Evolutionary conservation across 2,113 vertebrate genomes (phyloP).

Genomic region (Alligator sinensis): DNA sequence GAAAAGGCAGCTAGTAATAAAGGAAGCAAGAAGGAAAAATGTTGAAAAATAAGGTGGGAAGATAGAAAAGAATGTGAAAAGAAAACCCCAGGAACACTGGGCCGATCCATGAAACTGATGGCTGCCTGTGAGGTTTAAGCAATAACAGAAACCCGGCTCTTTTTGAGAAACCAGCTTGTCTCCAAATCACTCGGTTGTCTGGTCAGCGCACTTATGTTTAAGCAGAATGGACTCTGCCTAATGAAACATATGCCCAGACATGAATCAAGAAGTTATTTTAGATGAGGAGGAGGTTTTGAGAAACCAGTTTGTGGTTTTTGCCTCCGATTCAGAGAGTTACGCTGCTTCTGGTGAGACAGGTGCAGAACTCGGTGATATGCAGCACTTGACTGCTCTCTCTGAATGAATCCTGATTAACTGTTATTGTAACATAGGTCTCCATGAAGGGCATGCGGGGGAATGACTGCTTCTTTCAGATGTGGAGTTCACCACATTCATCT

Average conservation of each 20-base stretch:
- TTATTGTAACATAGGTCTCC: background rate
- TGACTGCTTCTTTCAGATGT: background rate
- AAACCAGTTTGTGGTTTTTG: background rate
- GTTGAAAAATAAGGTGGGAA: background rate
- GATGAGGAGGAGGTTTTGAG: background rate
- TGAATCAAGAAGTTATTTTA: background rate
- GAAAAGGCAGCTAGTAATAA: background rate
- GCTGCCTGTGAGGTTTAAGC: background rate
- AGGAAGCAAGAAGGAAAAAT: background rate
- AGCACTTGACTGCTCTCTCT: background rate
- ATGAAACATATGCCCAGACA: background rate
- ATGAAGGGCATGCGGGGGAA: fast-evolving
- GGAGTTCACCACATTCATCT: background rate
- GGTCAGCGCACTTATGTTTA: background rate
- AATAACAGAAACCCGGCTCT: background rate
- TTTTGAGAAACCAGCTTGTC: background rate
- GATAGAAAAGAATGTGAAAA: fast-evolving
- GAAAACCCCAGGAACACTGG: fast-evolving
- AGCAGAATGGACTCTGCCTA: background rate
- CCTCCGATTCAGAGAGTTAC: background rate
- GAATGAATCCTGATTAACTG: background rate
- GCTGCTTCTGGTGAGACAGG: background rate
- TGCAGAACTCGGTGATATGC: background rate
- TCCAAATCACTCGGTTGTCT: background rate
- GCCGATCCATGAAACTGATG: background rate